These are phyloP conservation scores for Chiroxiphia lanceolata DNA, from an alignment of 2,797 vertebrate species.

Conservation along the genomic window DNA sequence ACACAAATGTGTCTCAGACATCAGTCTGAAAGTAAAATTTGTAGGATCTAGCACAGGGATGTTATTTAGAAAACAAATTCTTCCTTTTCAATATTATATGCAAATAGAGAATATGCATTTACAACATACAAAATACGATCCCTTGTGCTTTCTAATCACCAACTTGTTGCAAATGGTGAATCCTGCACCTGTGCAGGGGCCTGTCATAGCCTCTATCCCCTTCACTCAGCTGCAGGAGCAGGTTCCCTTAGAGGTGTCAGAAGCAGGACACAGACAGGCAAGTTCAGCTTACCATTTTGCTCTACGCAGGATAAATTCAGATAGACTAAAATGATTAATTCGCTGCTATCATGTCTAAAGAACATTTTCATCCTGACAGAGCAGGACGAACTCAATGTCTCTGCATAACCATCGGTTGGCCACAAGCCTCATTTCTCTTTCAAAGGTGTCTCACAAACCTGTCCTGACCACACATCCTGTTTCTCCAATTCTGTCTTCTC, in stretches of 20 bases:
- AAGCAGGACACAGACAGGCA: accelerated
- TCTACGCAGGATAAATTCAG: neutral
- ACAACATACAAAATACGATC: neutral
- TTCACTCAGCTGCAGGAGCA: neutral
- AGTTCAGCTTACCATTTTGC: neutral
- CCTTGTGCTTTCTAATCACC: neutral
- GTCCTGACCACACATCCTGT: neutral
- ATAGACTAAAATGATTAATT: neutral
- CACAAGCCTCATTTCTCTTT: neutral
- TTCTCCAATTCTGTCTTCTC: neutral
- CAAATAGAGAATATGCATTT: neutral
- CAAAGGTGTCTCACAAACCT: neutral
- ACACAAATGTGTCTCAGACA: neutral
- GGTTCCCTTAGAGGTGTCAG: neutral
- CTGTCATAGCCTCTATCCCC: neutral
- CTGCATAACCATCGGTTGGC: accelerated
- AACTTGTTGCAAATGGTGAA: neutral
- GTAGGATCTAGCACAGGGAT: neutral
- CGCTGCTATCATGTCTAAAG: neutral
- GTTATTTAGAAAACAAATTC: neutral
- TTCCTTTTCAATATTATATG: neutral
- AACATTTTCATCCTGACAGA: neutral
- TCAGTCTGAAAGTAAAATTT: neutral
- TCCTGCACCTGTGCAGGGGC: neutral
- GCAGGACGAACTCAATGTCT: neutral